Evolutionary conservation across 2,113 vertebrate genomes (phyloP), one percentile per base, ranked within the genome.

Genomic region (Cricetomys ansorgei): DNA sequence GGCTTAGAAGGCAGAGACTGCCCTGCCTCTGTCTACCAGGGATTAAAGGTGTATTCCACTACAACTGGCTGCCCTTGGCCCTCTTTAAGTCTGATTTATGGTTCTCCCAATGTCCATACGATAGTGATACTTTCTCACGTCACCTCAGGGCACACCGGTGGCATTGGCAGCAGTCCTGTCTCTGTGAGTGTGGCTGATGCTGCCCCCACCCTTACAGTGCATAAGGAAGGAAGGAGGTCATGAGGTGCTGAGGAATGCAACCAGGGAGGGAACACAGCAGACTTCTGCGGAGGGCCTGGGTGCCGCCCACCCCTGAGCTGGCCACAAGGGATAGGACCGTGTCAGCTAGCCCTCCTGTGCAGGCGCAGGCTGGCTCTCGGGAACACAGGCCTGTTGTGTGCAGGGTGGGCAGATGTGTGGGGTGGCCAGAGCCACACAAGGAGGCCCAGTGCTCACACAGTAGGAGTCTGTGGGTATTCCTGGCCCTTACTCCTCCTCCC

Each of bases 361-460:
- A 45, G 45, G 64, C 23, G 5, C 95, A 13, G 45, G 55, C 81
- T 29, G 55, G 72, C 67, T 65, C 83, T 27, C 0, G 10, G 84
- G 94, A 95, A 97, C 97, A 97, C 94, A 76, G 96, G 67, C 64
- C 81, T 3, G 62, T 92, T 98, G 96, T 96, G 43, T 94, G 89
- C 57, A n/a, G 87, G 86, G 67, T 1, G 5, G 64, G 95, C 97
- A 97, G 98, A 92, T 97, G 97, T 95, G 93, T 37, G 40, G 70
- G 70, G 76, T 48, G 6, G 72, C 57, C 1, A 1, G 76, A 1
- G 21, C 53, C 43, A 34, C 94, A 96, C 96, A 96, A 96, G 96
- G 92, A 88, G 64, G 59, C 98, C 70, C 95, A 96, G 96, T 79
- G 79, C 89, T 83, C 83, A 45, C 87, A 96, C 85, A 97, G 96